Base-by-base conservation (phyloP, 2,113 vertebrate genomes). In the Carassius gibelio region DNA sequence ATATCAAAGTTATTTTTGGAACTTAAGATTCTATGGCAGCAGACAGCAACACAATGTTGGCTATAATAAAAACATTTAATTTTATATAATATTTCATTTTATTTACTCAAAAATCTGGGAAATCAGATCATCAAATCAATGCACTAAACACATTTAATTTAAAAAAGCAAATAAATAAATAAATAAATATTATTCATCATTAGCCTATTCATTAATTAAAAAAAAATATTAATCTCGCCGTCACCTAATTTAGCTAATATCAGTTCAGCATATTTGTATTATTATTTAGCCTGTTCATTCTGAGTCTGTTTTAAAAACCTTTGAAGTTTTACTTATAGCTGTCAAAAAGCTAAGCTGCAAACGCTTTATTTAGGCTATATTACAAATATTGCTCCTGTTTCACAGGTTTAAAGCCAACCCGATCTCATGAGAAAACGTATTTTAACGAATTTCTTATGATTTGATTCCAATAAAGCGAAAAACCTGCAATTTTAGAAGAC, bases 361-460 rank as follows among this genome's bases (percentile, higher is more conserved):
- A 45, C 9, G 42, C 42, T 3, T 10, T 45, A 45, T 45, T 45
- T 45, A 42, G 42, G 42, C 42, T 10, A 48, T 11, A 48, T 48
- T 48, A 42, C 21, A 38, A 2, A 45, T 45, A 21, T 71, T 10
- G 3, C 19, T 19, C 17, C 8, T 21, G 17, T 71, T 71, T 71
- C 17, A 21, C 5, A 19, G 1, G 1, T 38, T 36, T 30, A 66
- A 13, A 38, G 4, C 8, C 1, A 71, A 11, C 0, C 17, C 36
- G 17, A 38, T 21, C 15, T 71, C 17, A 11, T 8, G 42, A 45
- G 42, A 45, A 45, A 93, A 92, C 90, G 90, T 88, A 89, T 89
- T 91, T 90, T 5, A 71, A 42, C 5, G 3, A 42, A 42, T 71
- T n/a, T 11, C 19, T 9, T 11, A 48, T 38, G 68, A 10, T 69